A percentile compares a stretch with the other conserved stretches of the same genome.
phyloP scores from a whole-genome alignment of 2,113 vertebrate genomes.

The Cyanistes caeruleus region DNA sequence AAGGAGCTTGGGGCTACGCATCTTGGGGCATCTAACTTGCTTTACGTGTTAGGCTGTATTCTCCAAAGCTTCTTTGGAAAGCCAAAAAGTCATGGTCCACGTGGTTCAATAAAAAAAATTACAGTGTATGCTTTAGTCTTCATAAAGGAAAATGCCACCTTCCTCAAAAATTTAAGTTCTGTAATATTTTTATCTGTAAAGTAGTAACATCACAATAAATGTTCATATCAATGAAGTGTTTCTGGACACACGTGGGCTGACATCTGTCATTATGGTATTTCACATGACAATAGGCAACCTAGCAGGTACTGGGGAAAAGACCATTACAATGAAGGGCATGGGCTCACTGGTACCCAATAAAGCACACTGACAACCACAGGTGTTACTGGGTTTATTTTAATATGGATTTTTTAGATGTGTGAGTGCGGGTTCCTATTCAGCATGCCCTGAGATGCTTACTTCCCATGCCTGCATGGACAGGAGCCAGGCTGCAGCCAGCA shows the following conservation, averaged over 20 bases:
- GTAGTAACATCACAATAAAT: neutral
- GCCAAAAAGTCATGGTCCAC: neutral
- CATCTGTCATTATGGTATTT: neutral
- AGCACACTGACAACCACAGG: neutral
- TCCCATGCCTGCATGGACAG: neutral
- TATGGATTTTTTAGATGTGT: neutral
- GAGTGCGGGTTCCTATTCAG: neutral
- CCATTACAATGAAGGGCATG: neutral
- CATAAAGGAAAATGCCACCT: neutral
- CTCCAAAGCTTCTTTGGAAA: neutral
- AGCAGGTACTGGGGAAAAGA: neutral
- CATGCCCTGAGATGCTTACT: neutral
- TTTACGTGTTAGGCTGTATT: neutral
- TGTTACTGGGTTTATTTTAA: neutral
- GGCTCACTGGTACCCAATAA: neutral
- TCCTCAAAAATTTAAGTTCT: neutral
- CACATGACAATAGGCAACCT: neutral
- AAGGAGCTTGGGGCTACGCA: neutral
- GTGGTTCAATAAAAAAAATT: neutral
- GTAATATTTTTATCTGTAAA: neutral
- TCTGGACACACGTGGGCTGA: neutral
- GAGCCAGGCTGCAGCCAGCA: neutral
- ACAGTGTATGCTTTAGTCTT: neutral
- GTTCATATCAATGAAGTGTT: neutral
- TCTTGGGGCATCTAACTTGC: neutral